phyloP scores from a whole-genome alignment of 2,888 invertebrate species.

The Erebia epiphron region DNA sequence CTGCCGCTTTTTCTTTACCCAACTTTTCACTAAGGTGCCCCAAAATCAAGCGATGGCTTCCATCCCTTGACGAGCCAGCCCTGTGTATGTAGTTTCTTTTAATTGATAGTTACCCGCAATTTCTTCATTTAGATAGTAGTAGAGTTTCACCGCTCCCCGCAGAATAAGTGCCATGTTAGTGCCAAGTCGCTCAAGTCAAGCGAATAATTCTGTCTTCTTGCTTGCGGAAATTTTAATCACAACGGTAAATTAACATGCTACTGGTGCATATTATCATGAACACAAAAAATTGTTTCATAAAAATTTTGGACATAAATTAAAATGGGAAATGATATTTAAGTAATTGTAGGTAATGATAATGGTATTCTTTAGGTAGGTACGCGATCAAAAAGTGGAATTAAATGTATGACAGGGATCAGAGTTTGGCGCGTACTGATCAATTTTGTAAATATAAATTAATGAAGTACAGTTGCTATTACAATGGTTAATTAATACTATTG shows the following conservation, averaged over 20 bases:
- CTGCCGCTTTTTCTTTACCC: too few relatives aligned
- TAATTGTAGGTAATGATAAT: neutral
- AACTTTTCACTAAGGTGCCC: too few relatives aligned
- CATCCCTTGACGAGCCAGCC: too few relatives aligned
- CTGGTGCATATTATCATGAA: neutral
- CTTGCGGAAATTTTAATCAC: neutral
- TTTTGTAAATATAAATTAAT: neutral
- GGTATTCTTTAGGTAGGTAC: neutral
- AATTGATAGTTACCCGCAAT: conserved; percentile 56
- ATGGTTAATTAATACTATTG: neutral
- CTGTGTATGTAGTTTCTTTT: neutral
- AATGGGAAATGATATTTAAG: neutral
- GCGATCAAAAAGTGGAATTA: neutral
- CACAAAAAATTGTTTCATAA: too few relatives aligned
- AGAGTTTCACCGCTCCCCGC: conserved; percentile 59
- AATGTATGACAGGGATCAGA: neutral
- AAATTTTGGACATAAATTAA: neutral
- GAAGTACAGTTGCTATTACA: neutral
- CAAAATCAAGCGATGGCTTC: too few relatives aligned
- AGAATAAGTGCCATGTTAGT: conserved; percentile 64
- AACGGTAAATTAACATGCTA: neutral
- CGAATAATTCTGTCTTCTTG: neutral
- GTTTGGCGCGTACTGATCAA: neutral
- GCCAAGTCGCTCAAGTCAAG: neutral
- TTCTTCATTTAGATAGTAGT: conserved; percentile 71